Base-by-base conservation (phyloP, 2,888 invertebrate genomes). In the Tenthredo notha region DNA sequence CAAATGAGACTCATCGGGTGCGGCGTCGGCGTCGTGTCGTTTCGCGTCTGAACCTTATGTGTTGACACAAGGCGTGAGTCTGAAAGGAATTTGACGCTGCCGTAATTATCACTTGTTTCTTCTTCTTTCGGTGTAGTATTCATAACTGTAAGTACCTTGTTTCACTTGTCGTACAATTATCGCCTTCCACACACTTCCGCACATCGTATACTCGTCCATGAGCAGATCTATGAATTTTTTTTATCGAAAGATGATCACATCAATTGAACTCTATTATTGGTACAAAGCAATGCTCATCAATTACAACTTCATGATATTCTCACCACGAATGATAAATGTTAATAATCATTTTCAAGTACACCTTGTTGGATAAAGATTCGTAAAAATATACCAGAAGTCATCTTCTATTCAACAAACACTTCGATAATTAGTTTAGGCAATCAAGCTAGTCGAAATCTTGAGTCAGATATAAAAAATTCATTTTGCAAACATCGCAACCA, bases 11-110 rank as follows among this genome's bases (percentile, higher is more conserved):
- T 21, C 74, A 43, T 74, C 74, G 25, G 74, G 15, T 1, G 43
- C 74, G 25, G 12, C 25, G 12, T 12, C 74, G 43, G 12, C 12
- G 5, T 25, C 33, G 40, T 21, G n/a, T 40, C 37, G 72, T 18
- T 74, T 74, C 7, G 43, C 43, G 25, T 40, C 74, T 74, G 12
- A 33, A 33, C 29, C 25, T 74, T 5, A 37, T 37, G 4, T 74
- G 40, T 74, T 74, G 74, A 74, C 74, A 18, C 74, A 43, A 40
- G 74, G 43, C 43, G 74, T 74, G n/a, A 43, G 21, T n/a, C 74
- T 74, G 74, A 74, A 74, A 43, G 74, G 43, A 43, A 74, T 43
- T 74, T 74, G 43, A 74, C 74, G 43, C 37, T 37, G 21, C 37
- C 74, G 10, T 74, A 74, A 74, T 67, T 74, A 43, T 74, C 43